Percentiles rank a stretch among this genome's conserved stretches.
These are phyloP conservation scores for Leptinotarsa haldemani DNA, from an alignment of 2,888 invertebrate species.

Conservation along the genomic window DNA sequence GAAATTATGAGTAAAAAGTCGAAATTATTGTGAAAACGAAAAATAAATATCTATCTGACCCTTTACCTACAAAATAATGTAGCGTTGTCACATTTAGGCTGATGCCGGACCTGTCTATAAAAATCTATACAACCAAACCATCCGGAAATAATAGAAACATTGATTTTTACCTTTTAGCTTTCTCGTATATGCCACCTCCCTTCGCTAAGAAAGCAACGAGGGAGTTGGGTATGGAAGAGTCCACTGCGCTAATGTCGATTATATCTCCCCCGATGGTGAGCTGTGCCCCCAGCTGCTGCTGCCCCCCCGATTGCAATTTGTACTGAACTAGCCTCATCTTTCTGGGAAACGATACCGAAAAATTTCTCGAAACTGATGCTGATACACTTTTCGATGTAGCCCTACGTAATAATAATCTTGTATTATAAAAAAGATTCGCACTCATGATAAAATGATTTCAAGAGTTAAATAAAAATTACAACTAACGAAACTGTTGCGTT, in stretches of 20 bases:
- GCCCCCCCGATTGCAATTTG: conserved; percentile 69
- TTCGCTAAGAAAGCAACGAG: conserved; percentile 69
- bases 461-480: neutral
- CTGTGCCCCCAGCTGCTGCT: conserved; percentile 75
- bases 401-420: neutral
- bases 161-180: conserved; percentile 68
- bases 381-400: neutral
- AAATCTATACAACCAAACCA: neutral
- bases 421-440: conserved; percentile 1
- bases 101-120: neutral
- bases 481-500: too few species aligned
- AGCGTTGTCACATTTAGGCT: neutral
- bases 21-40: too few species aligned
- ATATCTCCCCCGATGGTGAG: conserved; percentile 73
- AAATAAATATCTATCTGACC: too few species aligned
- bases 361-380: conserved; percentile 48
- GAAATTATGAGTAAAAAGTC: too few species aligned
- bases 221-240: conserved; percentile 69
- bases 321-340: conserved; percentile 82
- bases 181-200: conserved; percentile 66
- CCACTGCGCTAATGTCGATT: conserved; percentile 72
- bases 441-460: conserved; percentile 4
- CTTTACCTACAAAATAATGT: too few species aligned
- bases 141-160: too few species aligned
- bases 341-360: conserved; percentile 53